Percentiles rank a stretch among this genome's conserved stretches.
Evolutionary conservation across 2,797 vertebrate genomes (phyloP).

Genomic region (Tamandua tetradactyla): DNA sequence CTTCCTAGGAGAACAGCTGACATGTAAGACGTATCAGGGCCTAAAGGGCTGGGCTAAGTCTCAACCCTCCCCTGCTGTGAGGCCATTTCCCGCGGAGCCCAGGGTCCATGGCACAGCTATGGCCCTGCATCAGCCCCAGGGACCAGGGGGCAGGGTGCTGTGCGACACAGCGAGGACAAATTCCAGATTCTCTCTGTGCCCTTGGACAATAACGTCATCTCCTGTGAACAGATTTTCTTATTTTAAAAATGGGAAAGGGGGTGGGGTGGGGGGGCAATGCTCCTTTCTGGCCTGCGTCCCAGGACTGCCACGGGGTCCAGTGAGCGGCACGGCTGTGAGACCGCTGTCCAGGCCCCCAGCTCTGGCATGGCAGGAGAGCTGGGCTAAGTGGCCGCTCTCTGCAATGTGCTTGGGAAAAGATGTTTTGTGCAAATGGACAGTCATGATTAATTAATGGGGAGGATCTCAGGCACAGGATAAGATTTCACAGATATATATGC

Average conservation of each 20-base stretch:
- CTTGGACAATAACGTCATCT: neutral
- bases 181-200: neutral
- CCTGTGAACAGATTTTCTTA: neutral
- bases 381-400: neutral
- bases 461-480: conserved; percentile 33
- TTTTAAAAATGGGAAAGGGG: neutral
- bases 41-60: neutral
- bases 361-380: neutral
- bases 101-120: neutral
- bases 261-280: too few relatives aligned
- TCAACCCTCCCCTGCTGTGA: neutral
- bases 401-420: conserved; percentile 43
- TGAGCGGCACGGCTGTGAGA: neutral
- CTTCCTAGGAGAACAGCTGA: neutral
- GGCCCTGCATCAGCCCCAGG: neutral
- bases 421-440: conserved; percentile 51
- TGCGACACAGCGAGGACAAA: neutral
- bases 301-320: neutral
- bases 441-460: conserved; percentile 64
- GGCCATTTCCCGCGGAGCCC: neutral
- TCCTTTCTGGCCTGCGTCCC: neutral
- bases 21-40: neutral
- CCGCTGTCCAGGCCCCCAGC: neutral
- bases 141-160: neutral
- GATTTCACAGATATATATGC: conserved; percentile 39